A percentile compares a stretch with the other conserved stretches of the same genome.
phyloP scores from a whole-genome alignment of 2,113 vertebrate species.

The Steatornis caripensis region DNA sequence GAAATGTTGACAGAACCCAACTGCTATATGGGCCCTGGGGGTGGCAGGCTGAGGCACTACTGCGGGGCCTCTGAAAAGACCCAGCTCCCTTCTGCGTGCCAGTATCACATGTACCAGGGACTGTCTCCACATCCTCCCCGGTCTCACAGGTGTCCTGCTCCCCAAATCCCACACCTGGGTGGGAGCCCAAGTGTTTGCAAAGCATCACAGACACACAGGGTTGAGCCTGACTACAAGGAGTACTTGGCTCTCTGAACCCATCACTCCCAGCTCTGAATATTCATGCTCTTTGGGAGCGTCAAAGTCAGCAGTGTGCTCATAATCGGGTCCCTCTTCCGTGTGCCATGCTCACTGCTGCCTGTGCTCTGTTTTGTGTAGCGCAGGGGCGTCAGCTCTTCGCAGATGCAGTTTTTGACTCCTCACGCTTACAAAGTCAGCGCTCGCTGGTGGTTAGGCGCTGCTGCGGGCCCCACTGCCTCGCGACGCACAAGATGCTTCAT shows the following conservation, averaged over 20 bases:
- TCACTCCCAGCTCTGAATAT: not conserved
- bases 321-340: not conserved
- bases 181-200: not conserved
- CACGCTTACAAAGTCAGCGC: not conserved
- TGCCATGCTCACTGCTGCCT: not conserved
- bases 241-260: not conserved
- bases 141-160: not conserved
- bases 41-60: not conserved
- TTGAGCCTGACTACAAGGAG: too few species aligned
- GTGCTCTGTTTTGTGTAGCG: not conserved
- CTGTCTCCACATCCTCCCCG: not conserved
- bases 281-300: not conserved
- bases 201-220: not conserved
- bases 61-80: not conserved
- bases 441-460: not conserved
- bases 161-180: not conserved
- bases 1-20: not conserved
- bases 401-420: not conserved
- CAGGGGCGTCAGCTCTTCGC: not conserved
- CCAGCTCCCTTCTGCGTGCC: not conserved
- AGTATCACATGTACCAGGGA: accelerated
- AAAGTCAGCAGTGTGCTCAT: not conserved
- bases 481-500: not conserved
- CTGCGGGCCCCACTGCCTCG: not conserved
- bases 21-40: not conserved